Percentiles rank a stretch among this genome's conserved stretches.
Evolutionary conservation across 2,888 invertebrate species (phyloP).

Genomic region (Lampropteryx suffumata): DNA sequence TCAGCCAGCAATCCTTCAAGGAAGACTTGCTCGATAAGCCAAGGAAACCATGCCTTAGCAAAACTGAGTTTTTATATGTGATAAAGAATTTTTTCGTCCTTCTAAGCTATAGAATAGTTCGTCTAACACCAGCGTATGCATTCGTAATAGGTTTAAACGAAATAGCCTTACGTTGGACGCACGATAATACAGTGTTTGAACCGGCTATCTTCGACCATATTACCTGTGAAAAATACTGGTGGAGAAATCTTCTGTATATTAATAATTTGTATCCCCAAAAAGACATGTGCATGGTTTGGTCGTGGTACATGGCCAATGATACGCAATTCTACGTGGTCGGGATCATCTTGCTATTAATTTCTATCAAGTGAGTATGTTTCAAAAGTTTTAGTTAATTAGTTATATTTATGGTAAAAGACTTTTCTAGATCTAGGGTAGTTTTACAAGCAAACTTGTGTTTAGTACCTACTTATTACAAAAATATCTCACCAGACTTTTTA

Average conservation of each 20-base stretch:
- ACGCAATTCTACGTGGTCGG: conserved; percentile 90
- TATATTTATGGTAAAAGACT: background rate
- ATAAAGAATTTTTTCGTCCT: conserved; percentile 76
- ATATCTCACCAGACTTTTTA: background rate
- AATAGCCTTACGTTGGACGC: conserved; percentile 87
- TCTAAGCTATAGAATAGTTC: conserved; percentile 82
- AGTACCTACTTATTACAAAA: background rate
- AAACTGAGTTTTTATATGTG: conserved; percentile 62
- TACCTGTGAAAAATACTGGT: conserved; percentile 91
- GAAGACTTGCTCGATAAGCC: conserved; percentile 70
- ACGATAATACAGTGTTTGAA: conserved; percentile 88
- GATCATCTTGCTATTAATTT: conserved; percentile 84
- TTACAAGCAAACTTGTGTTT: background rate
- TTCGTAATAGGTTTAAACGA: conserved; percentile 90
- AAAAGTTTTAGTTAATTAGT: background rate
- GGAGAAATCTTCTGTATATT: conserved; percentile 92
- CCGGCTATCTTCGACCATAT: conserved; percentile 87
- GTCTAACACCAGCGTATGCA: conserved; percentile 92
- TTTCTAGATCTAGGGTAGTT: background rate
- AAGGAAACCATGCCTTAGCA: conserved; percentile 58
- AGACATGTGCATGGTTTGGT: conserved; percentile 92
- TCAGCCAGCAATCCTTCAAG: conserved; percentile 74
- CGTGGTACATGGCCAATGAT: conserved; percentile 92
- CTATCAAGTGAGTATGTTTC: conserved; percentile 83
- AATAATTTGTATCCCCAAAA: conserved; percentile 90